Percentiles rank a stretch among this genome's conserved stretches.
These are phyloP conservation scores for Lepus timidus DNA, from an alignment of 2,113 vertebrate species.

Conservation along the genomic window DNA sequence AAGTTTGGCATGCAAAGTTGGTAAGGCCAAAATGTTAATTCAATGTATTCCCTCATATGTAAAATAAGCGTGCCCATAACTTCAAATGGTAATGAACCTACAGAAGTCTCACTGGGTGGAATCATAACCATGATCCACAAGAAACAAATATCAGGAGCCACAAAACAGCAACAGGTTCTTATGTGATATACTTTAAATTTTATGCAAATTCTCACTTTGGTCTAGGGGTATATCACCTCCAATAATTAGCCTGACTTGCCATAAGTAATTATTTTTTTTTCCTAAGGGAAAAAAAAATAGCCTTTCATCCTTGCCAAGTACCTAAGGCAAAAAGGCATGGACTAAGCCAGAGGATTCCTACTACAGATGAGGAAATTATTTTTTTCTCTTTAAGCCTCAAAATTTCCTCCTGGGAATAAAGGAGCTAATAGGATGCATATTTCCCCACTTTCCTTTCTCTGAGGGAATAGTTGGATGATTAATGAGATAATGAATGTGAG, in stretches of 20 bases:
- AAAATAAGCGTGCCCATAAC: not conserved
- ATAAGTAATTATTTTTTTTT: constrained; percentile 51
- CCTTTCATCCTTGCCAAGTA: constrained; percentile 46
- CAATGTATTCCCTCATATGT: not conserved
- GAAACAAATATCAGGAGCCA: constrained; percentile 1
- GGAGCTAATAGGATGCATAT: not conserved
- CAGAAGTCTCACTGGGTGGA: not conserved
- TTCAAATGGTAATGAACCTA: not conserved
- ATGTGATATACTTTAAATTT: constrained; percentile 11
- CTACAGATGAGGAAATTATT: constrained; percentile 68
- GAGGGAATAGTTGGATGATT: constrained; percentile 63
- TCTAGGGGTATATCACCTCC: not conserved
- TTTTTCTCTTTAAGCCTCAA: constrained; percentile 37
- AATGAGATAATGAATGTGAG: constrained; percentile 71
- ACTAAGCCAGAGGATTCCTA: constrained; percentile 49
- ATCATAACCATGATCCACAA: not conserved
- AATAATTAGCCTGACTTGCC: constrained; percentile 56
- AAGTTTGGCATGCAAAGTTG: constrained; percentile 20
- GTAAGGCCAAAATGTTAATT: not conserved
- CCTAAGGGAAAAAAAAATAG: constrained; percentile 34
- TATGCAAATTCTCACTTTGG: constrained; percentile 58
- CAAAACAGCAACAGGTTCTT: not conserved
- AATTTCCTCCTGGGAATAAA: constrained; percentile 57
- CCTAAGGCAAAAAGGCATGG: constrained; percentile 4
- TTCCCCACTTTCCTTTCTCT: constrained; percentile 57